Conservation (phyloP, 2,113 vertebrate species). For the Dasypus novemcinctus region DNA sequence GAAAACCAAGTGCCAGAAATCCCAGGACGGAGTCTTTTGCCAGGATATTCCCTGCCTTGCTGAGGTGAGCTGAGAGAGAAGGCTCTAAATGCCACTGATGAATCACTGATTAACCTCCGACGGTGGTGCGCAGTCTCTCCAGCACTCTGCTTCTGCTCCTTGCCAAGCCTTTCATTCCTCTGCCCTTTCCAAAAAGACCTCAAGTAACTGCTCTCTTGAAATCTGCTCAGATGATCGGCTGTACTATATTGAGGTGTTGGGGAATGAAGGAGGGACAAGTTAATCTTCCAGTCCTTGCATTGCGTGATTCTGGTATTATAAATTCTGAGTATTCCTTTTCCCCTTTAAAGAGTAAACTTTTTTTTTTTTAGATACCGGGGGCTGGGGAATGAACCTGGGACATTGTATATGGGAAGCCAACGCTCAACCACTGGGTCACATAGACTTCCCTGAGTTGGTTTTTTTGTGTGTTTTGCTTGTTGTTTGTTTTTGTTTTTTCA, state of each 20-base stretch:
- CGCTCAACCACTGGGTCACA: no score
- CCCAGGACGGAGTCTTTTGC: not conserved
- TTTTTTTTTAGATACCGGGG: no score
- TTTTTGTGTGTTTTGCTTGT: no score
- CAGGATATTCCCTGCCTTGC: slow-evolving; percentile 32
- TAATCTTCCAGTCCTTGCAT: not conserved
- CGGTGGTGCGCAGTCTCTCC: not conserved
- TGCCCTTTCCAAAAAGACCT: slow-evolving; percentile 31
- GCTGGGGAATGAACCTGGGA: no score
- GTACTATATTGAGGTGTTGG: not conserved
- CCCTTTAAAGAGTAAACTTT: slow-evolving; percentile 25
- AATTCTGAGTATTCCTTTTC: slow-evolving; percentile 15
- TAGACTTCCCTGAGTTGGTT: no score
- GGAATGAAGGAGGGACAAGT: not conserved
- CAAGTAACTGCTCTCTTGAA: not conserved
- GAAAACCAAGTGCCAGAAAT: slow-evolving; percentile 54
- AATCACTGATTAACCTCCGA: not conserved
- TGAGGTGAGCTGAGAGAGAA: not conserved
- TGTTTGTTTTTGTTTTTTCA: no score
- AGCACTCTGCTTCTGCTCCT: not conserved
- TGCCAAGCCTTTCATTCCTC: not conserved
- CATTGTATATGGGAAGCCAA: no score
- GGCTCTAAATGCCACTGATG: not conserved
- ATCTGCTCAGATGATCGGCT: not conserved
- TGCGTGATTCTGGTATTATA: slow-evolving; percentile 12